phyloP scores from a whole-genome alignment of 2,888 invertebrate species.

The Rotaria socialis region DNA sequence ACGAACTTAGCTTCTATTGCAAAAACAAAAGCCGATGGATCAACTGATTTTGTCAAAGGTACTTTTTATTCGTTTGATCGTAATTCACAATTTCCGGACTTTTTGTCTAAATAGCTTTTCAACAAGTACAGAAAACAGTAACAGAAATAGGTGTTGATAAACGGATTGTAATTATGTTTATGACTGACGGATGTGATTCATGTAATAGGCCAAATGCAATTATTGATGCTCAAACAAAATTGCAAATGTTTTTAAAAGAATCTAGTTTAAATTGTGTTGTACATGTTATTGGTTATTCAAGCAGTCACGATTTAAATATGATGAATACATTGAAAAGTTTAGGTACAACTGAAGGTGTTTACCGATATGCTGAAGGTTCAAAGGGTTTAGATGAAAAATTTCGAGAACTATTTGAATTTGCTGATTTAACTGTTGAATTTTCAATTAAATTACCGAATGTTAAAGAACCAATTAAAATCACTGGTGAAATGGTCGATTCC shows the following conservation, averaged over 20 bases:
- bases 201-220: constrained; percentile 23
- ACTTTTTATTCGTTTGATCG: not conserved
- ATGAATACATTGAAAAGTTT: not conserved
- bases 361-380: constrained; percentile 25
- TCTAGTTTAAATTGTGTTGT: not conserved
- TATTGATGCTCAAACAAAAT: not conserved
- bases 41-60: constrained; percentile 14
- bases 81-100: no score
- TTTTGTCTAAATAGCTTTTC: not conserved
- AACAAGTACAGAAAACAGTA: not conserved
- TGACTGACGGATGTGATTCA: constrained; percentile 31
- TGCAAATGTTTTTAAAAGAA: not conserved
- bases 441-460: not conserved
- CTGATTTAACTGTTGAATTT: constrained; percentile 22
- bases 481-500: not conserved
- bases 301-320: not conserved
- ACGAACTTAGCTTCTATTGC: not conserved
- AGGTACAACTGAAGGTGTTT: constrained; percentile 19
- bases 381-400: not conserved
- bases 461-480: constrained; percentile 15
- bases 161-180: constrained; percentile 6
- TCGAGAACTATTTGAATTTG: constrained; percentile 25
- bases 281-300: constrained; percentile 24
- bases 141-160: not conserved
- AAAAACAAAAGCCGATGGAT: not conserved